Evolutionary conservation across 2,888 invertebrate genomes (phyloP), one percentile per base, ranked within the genome.

Genomic region (Lagria hirta): DNA sequence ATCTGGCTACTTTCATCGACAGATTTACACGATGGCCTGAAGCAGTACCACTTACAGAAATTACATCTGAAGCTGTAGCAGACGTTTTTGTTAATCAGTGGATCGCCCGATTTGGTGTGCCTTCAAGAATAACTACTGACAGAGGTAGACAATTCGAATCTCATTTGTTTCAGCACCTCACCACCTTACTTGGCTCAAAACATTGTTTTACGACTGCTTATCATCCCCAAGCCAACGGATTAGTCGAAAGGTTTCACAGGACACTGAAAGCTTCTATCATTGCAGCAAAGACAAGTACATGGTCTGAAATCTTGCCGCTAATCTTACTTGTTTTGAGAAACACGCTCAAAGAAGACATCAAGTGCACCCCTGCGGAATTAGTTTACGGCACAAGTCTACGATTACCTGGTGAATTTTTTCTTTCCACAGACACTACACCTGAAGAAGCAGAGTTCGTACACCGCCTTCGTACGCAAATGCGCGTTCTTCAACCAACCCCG

Each of bases 41-140:
- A 41, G 68, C 55, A 0, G 44, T 58, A 5, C 69, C 71, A 0
- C 24, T 70, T 1, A 5, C 14, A 1, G 61, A 70, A 34, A 69
- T 68, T n/a, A 65, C 66, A 0, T 70, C 69, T 0, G 66, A 65
- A 33, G 64, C 36, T 62, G 4, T 62, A 62, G 65, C 57, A 56
- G 1, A 61, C 5, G 59, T 65, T 2, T 55, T 73, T 3, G 28
- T 63, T 6, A 14, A 32, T 0, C 44, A 51, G 0, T 75, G 72
- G 73, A 61, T 74, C 2, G 35, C 70, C 1, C 48, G 70, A 7
- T 73, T 63, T 34, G 72, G 73, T 0, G 57, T 62, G 6, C 73
- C 71, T 2, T 12, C 15, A 0, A 36, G 15, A 2, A 48, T 65
- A 6, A 64, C 66, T 0, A 62, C 56, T 7, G 63, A 65, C 34